phyloP scores from a whole-genome alignment of 2,113 vertebrate genomes.

The Falcunculus frontatus region DNA sequence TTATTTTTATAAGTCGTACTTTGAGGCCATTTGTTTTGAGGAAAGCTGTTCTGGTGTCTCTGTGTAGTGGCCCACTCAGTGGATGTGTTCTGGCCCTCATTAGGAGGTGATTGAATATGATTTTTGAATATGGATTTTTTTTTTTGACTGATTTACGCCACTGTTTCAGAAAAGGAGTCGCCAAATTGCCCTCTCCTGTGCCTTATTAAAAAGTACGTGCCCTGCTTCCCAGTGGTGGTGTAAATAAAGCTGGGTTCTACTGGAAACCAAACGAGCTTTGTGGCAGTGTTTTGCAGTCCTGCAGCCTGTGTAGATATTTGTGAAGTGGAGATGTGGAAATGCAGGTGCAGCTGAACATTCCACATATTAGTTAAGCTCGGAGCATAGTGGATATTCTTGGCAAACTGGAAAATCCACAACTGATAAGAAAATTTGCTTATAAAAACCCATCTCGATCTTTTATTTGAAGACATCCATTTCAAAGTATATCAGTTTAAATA shows the following conservation, averaged over 20 bases:
- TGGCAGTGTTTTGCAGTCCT: not conserved
- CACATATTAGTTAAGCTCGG: not conserved
- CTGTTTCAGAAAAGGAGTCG: not conserved
- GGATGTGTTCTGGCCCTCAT: fast-evolving
- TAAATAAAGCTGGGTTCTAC: not conserved
- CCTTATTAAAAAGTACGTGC: not conserved
- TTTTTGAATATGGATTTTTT: not conserved
- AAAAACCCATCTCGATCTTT: not conserved
- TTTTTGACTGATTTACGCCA: not conserved
- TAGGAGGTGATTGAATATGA: not conserved
- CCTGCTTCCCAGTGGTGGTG: fast-evolving
- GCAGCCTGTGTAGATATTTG: not conserved
- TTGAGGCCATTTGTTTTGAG: not conserved
- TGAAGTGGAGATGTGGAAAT: not conserved
- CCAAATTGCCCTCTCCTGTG: not conserved
- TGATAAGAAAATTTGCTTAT: not conserved
- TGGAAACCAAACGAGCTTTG: not conserved
- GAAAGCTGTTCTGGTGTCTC: not conserved
- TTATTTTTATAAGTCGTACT: fast-evolving
- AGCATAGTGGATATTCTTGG: not conserved
- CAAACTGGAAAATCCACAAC: not conserved
- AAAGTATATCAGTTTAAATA: not conserved
- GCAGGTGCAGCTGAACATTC: not conserved
- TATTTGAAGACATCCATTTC: not conserved
- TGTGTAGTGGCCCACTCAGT: fast-evolving